Base-by-base conservation (phyloP, 2,113 vertebrate species). In the Butorides virescens region DNA sequence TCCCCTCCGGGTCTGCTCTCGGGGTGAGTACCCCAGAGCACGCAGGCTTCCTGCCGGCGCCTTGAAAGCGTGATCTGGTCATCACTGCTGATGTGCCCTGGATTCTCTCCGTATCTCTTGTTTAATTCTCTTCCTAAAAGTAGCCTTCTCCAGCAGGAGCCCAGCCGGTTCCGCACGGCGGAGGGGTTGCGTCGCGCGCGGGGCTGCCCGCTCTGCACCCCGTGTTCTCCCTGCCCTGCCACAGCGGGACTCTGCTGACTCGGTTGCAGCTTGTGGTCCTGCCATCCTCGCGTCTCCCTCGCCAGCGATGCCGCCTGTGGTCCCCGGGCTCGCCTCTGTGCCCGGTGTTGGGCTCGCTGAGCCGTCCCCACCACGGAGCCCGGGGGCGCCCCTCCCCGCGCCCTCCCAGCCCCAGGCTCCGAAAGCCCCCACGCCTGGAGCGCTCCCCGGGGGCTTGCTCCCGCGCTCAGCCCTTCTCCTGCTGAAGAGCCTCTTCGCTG, bases 361-460 rank as follows among this genome's bases (percentile, higher is more conserved):
- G 55, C 36, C 4, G 1, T 19, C 16, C 0, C 3, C 25, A 1
- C 20, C 1, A 3, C 22, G 47, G 13, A 10, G 29, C 10, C 4
- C 1, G 2, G 46, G 21, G 29, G 14, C 17, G 13, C 20, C 25
- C 46, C 30, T 47, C 22, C 42, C 71, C 5, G 29, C 12, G n/a
- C 59, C 17, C 61, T 56, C 5, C 55, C 17, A 30, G 32, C 36
- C 19, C 37, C 18, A 5, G 1, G 2, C 13, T 66, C 15, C 15
- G 42, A 13, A 29, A 68, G 73, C 9, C 22, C 26, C 37, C 1
- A 0, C 0, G 3, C 36, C 15, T 11, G 36, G 15, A 44, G 53
- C 2, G 0, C 13, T 72, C 52, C 39, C 10, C 9, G 36, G 19
- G 55, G 47, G 13, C n/a, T 63, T 25, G 9, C 42, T 46, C 29